A percentile compares a stretch with the other conserved stretches of the same genome.
phyloP scores from a whole-genome alignment of 35 echinoderm and acorn worm genomes.

The Heliocidaris tuberculata region DNA sequence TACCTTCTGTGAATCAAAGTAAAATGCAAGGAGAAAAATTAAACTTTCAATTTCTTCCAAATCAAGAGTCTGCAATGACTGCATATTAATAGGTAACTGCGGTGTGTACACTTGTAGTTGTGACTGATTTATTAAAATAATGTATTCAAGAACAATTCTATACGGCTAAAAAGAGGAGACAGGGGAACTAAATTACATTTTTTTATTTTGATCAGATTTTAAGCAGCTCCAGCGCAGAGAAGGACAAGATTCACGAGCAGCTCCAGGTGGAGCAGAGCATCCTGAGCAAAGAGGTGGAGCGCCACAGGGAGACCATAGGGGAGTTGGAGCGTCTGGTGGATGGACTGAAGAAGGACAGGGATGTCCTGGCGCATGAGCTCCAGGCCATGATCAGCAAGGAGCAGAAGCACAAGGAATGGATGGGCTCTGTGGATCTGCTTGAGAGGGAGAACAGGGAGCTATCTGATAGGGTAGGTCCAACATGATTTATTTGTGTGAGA shows the following conservation, averaged over 20 bases:
- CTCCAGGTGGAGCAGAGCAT: slow-evolving; percentile 57
- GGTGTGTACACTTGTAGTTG: background rate
- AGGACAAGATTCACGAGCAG: slow-evolving; percentile 51
- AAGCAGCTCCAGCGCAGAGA: slow-evolving; percentile 51
- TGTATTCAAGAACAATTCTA: no score
- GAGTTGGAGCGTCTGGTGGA: slow-evolving; percentile 71
- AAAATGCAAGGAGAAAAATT: no score
- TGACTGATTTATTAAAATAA: no score
- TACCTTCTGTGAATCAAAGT: no score
- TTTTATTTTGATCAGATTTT: slow-evolving; percentile 54
- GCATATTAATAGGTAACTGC: no score
- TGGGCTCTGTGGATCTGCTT: slow-evolving; percentile 33
- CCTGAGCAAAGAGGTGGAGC: slow-evolving; percentile 50
- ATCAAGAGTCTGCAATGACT: no score
- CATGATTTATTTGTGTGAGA: background rate
- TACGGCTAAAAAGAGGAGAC: no score
- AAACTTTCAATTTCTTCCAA: no score
- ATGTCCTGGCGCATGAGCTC: slow-evolving; percentile 87
- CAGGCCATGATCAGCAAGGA: slow-evolving; percentile 85
- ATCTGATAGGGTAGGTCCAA: slow-evolving; percentile 63
- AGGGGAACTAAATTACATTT: no score
- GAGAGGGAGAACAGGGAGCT: slow-evolving; percentile 67
- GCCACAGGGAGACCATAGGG: slow-evolving; percentile 55
- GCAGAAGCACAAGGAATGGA: slow-evolving; percentile 64
- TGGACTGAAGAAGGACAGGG: slow-evolving; percentile 88